Evolutionary conservation across 2,888 invertebrate genomes (phyloP), one percentile per base, ranked within the genome.

Genomic region (Nomada fabriciana): DNA sequence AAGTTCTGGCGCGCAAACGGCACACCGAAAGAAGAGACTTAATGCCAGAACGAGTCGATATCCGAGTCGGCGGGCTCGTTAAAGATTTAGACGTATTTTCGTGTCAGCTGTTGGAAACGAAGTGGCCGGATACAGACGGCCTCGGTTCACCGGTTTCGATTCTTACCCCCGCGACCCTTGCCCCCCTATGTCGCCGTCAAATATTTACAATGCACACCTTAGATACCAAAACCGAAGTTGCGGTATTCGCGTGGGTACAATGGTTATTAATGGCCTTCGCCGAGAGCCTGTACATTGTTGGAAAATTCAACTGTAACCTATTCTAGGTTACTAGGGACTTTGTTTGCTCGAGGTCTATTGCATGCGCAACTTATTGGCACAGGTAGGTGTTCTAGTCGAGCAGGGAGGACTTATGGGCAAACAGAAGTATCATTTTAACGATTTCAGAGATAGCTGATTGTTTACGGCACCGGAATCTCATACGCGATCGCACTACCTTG

Each of bases 201-300:
- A 83, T 82, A 85, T 85, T 85, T 83, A 83, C 64, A 70, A 42
- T 59, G 43, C 59, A 10, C 76, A 43, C 42, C 68, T 80, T 61
- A 68, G 63, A 71, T 75, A 53, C 71, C 71, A 47, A 69, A 85
- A 73, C 79, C 61, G 71, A 85, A 85, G 83, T 71, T 80, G 72
- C 70, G 76, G 52, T 57, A 67, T 74, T 74, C 57, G 61, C 43
- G 63, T 74, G 75, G 20, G 68, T 52, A 15, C 60, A 11, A 13
- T 20, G 60, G 67, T 76, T 85, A 82, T 85, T 85, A 82, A 85
- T 71, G 83, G 52, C 47, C 23, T 15, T 23, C 64, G 79, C 42
- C 60, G 18, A 57, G 59, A 63, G 59, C 50, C 59, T 82, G 82
- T 73, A 84, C 76, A 85, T 82, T 82, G 59, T 70, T 11, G 23